Evolutionary conservation across 2,797 vertebrate genomes (phyloP), one percentile per base, ranked within the genome.

Genomic region (Acanthurus tractus): DNA sequence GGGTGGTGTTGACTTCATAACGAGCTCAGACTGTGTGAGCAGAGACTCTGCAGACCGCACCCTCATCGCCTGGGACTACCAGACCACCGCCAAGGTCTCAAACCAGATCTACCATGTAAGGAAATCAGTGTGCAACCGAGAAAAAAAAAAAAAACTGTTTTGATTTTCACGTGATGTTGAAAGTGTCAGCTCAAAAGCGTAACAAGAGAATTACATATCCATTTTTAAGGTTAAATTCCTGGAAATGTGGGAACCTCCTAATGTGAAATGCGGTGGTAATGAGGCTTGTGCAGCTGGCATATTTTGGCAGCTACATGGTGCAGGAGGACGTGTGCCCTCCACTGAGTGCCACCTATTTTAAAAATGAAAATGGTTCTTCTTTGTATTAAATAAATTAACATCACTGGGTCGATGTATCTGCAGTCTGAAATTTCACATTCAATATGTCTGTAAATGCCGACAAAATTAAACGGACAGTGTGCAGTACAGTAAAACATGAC

Each of bases 31-130:
- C 10, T 96, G 96, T 0, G 98, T 99, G 6, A 99, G 98, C 87
- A 95, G 97, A 61, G 98, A 99, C 91, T 99, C 98, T 0, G 97
- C 98, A 0, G 98, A 99, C 76, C 96, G 97, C 4, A 99, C 98
- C 15, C 94, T 99, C 4, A 96, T 99, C 1, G 97, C 96, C 2
- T 99, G 98, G 98, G 98, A 99, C 85, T 98, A 96, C 81, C 90
- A 93, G 70, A 99, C 96, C 25, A 94, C 96, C 3, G 98, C 98
- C 18, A 97, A 95, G 86, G 91, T 99, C 90, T 99, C 98, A 91
- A 99, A 99, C 92, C 98, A 99, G 93, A 98, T 99, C 77, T 99
- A 96, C 88, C 98, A 99, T 0, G 98, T 99, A 92, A 96, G 96
- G 13, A 58, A 53, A 20, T 57, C 40, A 57, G 14, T 45, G 48